phyloP scores from a whole-genome alignment of 2,888 invertebrate species.

The Trachelus stipa region DNA sequence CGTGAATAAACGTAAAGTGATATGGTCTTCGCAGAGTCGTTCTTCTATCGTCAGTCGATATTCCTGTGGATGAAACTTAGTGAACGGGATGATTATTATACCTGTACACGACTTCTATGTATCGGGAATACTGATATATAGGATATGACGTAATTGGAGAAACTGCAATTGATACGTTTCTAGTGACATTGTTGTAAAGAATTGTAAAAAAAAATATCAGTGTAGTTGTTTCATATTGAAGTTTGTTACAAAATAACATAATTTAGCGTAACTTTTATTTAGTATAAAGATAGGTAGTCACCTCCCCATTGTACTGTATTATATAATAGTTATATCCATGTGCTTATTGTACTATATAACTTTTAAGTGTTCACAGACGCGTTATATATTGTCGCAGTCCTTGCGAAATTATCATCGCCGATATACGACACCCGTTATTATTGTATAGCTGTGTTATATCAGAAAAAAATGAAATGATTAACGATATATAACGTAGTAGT shows the following conservation, averaged over 20 bases:
- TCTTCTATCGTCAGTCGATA: background rate
- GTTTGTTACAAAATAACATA: constrained; percentile 57
- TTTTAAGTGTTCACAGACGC: constrained; percentile 51
- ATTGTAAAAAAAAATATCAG: constrained; percentile 51
- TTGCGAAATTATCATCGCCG: constrained; percentile 40
- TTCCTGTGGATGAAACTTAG: background rate
- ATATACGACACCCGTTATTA: constrained; percentile 51
- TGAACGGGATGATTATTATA: background rate
- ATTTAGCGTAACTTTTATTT: constrained; percentile 52
- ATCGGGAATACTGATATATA: background rate
- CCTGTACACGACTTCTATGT: background rate
- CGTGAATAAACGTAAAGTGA: background rate
- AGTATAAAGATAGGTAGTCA: constrained; percentile 44
- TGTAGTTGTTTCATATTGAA: constrained; percentile 54
- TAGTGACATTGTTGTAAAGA: constrained; percentile 55
- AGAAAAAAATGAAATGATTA: constrained; percentile 37
- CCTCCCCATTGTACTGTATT: constrained; percentile 50
- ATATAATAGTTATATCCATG: constrained; percentile 60
- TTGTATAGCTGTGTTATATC: constrained; percentile 51
- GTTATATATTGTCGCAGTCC: constrained; percentile 5
- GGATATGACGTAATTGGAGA: constrained; percentile 35
- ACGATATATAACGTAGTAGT: constrained; percentile 22
- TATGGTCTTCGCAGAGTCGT: background rate
- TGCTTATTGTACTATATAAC: constrained; percentile 64
- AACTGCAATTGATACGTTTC: constrained; percentile 32